These are phyloP conservation scores for Oscheius sp. DNA, from an alignment of 2,888 invertebrate species.

Conservation along the genomic window DNA sequence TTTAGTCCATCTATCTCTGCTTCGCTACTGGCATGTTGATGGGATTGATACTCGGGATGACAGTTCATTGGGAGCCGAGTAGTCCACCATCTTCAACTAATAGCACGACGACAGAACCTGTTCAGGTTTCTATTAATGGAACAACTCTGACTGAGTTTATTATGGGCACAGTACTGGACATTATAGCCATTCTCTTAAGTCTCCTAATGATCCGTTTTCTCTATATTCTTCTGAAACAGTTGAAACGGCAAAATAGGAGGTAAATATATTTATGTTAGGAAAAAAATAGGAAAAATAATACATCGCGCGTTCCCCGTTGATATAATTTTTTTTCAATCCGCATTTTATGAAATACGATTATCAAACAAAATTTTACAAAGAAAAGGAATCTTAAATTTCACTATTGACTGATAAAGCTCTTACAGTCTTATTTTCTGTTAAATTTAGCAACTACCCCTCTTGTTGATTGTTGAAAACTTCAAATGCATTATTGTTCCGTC, in stretches of 20 bases:
- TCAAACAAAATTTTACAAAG: too few relatives aligned
- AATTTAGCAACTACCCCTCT: too few relatives aligned
- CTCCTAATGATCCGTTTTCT: background rate
- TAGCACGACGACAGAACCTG: background rate
- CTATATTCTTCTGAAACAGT: background rate
- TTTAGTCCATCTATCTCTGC: conserved; percentile 15
- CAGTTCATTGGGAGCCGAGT: background rate
- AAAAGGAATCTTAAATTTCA: too few relatives aligned
- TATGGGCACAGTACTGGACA: background rate
- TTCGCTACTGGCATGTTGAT: conserved; percentile 6
- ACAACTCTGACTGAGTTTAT: background rate
- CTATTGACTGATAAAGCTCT: too few relatives aligned
- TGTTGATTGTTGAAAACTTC: too few relatives aligned
- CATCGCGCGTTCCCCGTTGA: too few relatives aligned
- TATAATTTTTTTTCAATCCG: too few relatives aligned
- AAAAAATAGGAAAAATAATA: too few relatives aligned
- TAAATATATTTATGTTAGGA: background rate
- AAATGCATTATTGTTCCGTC: too few relatives aligned
- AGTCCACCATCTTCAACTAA: background rate
- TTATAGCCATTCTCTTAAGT: background rate
- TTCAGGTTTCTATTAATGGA: background rate
- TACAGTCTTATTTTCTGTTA: too few relatives aligned
- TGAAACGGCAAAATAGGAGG: background rate
- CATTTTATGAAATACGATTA: too few relatives aligned
- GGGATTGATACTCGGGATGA: background rate